Conservation (phyloP, 2,888 invertebrate genomes). For the Phorcus lineatus region DNA sequence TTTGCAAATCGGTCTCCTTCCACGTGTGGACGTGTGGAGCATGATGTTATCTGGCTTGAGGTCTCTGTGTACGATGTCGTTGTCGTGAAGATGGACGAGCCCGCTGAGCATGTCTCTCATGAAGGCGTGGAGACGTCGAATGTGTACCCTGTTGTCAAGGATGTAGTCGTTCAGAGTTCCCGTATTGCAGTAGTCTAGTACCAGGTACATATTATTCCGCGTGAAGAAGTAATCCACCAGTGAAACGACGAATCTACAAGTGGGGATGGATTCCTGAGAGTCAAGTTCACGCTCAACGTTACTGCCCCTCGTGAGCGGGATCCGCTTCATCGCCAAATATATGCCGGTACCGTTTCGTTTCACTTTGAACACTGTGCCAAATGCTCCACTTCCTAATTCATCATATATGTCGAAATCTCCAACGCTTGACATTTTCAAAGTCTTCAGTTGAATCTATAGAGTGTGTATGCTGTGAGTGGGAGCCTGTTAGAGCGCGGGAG, state of each 20-base stretch:
- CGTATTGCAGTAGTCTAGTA: background rate
- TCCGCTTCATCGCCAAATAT: background rate
- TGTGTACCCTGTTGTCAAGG: background rate
- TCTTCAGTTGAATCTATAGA: no score
- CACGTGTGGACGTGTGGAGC: background rate
- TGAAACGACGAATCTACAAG: background rate
- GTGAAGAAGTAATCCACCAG: background rate
- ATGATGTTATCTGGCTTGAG: background rate
- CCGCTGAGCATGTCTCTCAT: background rate
- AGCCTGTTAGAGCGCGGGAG: no score
- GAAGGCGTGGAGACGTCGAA: background rate
- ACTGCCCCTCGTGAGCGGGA: background rate
- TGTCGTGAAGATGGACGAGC: background rate
- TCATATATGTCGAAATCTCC: background rate
- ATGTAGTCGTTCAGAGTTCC: conserved; percentile 4
- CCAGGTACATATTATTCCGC: background rate
- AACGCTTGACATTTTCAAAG: background rate
- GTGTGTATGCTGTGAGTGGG: no score
- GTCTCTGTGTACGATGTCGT: background rate
- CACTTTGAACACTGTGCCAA: background rate
- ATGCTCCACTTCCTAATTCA: background rate
- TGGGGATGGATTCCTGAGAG: background rate
- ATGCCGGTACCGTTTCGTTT: background rate
- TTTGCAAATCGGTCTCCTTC: background rate
- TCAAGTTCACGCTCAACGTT: background rate